A percentile compares a stretch with the other conserved stretches of the same genome.
Evolutionary conservation across 2,113 vertebrate genomes (phyloP).

Genomic region (Muntiacus muntjak): DNA sequence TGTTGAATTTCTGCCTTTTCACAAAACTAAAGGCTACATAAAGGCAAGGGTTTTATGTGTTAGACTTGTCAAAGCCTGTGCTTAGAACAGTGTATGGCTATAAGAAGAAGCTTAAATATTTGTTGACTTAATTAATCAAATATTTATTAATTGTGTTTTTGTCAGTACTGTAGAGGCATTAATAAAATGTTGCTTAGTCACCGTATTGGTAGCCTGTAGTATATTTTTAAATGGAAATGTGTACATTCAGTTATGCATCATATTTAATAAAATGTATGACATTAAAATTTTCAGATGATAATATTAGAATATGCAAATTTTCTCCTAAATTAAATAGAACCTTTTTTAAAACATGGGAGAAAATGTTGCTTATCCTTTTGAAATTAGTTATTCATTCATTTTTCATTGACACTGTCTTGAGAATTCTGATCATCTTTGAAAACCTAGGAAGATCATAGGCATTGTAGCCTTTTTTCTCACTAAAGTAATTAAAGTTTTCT

Average conservation of each 20-base stretch:
- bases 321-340: neutral
- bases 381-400: neutral
- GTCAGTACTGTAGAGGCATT: neutral
- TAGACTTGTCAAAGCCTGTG: neutral
- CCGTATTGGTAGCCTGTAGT: neutral
- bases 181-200: constrained; percentile 1
- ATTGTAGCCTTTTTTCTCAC: neutral
- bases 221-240: constrained; percentile 36
- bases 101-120: neutral
- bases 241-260: neutral
- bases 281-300: neutral
- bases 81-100: neutral
- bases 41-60: neutral
- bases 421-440: constrained; percentile 3
- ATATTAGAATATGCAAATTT: constrained; percentile 1
- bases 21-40: neutral
- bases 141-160: constrained; percentile 21
- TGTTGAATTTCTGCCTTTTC: neutral
- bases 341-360: neutral
- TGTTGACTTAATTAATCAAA: neutral
- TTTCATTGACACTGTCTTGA: neutral
- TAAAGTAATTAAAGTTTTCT: constrained; percentile 49
- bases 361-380: constrained; percentile 14
- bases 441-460: neutral
- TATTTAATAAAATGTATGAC: constrained; percentile 18